Evolutionary conservation across 2,113 vertebrate genomes (phyloP).

Genomic region (Spilogale gracilis): DNA sequence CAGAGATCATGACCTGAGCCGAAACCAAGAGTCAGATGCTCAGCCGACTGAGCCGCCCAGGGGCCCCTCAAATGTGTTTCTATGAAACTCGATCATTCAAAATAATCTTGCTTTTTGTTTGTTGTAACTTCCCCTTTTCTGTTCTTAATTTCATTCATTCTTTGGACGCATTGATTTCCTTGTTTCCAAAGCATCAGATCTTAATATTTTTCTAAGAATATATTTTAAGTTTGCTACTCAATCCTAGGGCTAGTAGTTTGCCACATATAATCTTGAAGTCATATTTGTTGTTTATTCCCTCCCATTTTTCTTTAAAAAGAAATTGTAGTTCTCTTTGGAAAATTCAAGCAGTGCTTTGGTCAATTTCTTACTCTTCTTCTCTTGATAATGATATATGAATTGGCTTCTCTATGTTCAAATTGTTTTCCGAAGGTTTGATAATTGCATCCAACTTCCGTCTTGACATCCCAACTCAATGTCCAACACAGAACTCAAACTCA

Average conservation of each 20-base stretch:
- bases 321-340: neutral
- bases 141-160: neutral
- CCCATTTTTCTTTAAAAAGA: neutral
- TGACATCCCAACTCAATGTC: neutral
- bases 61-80: neutral
- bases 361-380: neutral
- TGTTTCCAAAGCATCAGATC: neutral
- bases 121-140: neutral
- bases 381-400: neutral
- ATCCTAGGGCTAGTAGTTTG: neutral
- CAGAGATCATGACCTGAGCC: too few species aligned
- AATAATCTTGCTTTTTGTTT: neutral
- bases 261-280: neutral
- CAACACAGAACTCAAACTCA: neutral
- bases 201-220: neutral
- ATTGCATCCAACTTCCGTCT: neutral
- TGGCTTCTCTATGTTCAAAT: neutral
- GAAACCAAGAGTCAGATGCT: too few species aligned
- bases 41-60: too few species aligned
- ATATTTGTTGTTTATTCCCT: neutral
- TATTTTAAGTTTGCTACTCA: neutral
- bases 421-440: neutral
- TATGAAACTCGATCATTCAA: neutral
- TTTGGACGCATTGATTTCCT: neutral
- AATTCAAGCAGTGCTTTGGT: neutral